Evolutionary conservation across 2,113 vertebrate genomes (phyloP).

Genomic region (Oryctolagus cuniculus): mOryCun1.1 NC_091447.1:60426501-60427000

Average conservation of each 20-base stretch:
- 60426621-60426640: not conserved
- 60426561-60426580: not conserved
- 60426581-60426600: not conserved
- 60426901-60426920: not conserved
- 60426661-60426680: not conserved
- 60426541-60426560: not conserved
- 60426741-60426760: rapidly evolving
- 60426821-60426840: not conserved
- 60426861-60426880: not conserved
- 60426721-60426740: not conserved
- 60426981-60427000: not conserved
- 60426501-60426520: too few species aligned
- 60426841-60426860: not conserved
- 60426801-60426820: not conserved
- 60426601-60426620: not conserved
- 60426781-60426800: not conserved
- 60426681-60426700: not conserved
- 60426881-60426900: rapidly evolving
- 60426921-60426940: not conserved
- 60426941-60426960: not conserved
- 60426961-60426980: not conserved
- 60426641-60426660: not conserved
- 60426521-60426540: not conserved
- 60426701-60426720: not conserved
- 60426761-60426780: not conserved